Evolutionary conservation across 1,140 invertebrate species (phyloP).

Genomic region (Monochamus saltuarius): DNA sequence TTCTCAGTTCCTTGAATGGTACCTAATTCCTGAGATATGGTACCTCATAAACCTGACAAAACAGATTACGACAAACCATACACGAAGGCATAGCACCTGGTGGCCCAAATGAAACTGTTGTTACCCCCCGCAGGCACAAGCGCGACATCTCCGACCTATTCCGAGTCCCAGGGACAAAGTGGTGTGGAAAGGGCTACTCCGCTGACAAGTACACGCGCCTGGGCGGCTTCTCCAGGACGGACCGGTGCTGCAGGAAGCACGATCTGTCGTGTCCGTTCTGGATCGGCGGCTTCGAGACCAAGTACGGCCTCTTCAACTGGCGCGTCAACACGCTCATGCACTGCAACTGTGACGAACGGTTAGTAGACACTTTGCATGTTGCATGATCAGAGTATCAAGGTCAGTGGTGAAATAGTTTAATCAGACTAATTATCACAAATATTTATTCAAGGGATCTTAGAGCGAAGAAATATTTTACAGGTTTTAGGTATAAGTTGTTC

Average conservation of each 20-base stretch:
- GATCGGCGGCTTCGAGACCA: constrained; percentile 73
- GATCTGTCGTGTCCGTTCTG: constrained; percentile 78
- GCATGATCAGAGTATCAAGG: too few species aligned
- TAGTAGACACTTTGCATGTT: constrained; percentile 40
- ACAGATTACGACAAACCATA: too few species aligned
- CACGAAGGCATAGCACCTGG: too few species aligned
- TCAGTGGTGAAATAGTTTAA: too few species aligned
- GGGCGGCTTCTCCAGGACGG: constrained; percentile 73
- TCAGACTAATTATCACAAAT: too few species aligned
- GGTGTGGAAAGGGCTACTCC: constrained; percentile 82
- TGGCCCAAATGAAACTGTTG: too few species aligned
- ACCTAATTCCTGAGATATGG: too few species aligned
- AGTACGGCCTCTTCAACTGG: constrained; percentile 82
- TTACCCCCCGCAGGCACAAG: constrained; percentile 28
- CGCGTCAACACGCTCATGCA: constrained; percentile 82
- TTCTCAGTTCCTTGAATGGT: too few species aligned
- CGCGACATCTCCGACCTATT: constrained; percentile 62
- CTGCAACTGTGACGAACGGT: constrained; percentile 86
- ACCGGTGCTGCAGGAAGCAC: constrained; percentile 81
- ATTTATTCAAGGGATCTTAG: too few species aligned
- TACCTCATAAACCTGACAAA: too few species aligned
- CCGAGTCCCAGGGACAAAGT: constrained; percentile 78
- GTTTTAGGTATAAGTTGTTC: too few species aligned
- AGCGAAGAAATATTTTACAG: too few species aligned
- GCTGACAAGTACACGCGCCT: constrained; percentile 74